Conservation (phyloP, 1,140 invertebrate genomes). For the Spodoptera litura region DNA sequence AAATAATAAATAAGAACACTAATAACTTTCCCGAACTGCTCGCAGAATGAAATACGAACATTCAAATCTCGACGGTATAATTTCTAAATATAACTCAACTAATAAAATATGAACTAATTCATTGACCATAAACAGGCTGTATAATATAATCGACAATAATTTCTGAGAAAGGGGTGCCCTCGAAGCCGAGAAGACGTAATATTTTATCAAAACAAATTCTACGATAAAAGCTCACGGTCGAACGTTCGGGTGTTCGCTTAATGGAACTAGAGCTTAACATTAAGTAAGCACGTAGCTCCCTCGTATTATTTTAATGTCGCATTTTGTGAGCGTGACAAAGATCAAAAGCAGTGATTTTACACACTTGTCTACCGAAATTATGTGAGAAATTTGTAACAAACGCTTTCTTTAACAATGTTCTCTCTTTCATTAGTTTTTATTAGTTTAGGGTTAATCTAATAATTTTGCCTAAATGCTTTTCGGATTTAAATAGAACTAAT, state of each 20-base stretch:
- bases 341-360: constrained; percentile 45
- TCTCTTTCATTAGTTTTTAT: constrained; percentile 46
- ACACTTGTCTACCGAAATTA: constrained; percentile 44
- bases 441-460: constrained; percentile 35
- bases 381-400: constrained; percentile 46
- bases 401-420: constrained; percentile 33
- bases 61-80: neutral
- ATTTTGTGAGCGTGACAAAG: constrained; percentile 46
- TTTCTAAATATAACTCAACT: neutral
- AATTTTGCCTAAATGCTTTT: constrained; percentile 1
- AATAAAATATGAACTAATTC: constrained; percentile 4
- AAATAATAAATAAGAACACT: no score
- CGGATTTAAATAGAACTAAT: constrained; percentile 43
- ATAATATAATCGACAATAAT: constrained; percentile 34
- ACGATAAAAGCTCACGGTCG: constrained; percentile 35
- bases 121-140: constrained; percentile 17
- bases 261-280: constrained; percentile 43
- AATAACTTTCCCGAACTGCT: neutral
- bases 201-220: constrained; percentile 48
- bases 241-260: constrained; percentile 30
- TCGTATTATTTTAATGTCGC: constrained; percentile 47
- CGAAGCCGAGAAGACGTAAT: constrained; percentile 38
- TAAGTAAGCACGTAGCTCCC: constrained; percentile 44
- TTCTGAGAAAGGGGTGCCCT: constrained; percentile 28
- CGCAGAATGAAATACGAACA: neutral